phyloP scores from a whole-genome alignment of 2,113 vertebrate species.

The Maylandia zebra region DNA sequence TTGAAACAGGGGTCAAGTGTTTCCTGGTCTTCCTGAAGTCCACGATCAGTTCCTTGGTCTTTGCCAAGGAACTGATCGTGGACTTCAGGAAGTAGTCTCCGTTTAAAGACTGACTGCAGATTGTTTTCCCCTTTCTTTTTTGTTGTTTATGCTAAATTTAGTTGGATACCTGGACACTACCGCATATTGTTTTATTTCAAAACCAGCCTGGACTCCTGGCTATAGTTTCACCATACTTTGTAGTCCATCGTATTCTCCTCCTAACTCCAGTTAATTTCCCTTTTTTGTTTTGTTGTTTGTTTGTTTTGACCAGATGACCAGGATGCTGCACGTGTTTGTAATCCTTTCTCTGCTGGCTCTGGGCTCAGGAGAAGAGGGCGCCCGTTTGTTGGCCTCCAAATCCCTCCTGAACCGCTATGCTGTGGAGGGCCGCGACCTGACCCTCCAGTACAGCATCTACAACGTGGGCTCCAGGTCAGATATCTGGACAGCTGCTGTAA shows the following conservation, averaged over 20 bases:
- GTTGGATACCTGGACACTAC: not conserved
- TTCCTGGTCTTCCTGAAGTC: no score
- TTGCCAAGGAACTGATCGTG: no score
- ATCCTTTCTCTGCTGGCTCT: conserved; percentile 62
- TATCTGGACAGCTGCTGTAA: rapidly evolving
- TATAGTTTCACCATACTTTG: not conserved
- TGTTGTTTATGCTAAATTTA: not conserved
- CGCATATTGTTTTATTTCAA: not conserved
- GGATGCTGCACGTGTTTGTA: conserved; percentile 35
- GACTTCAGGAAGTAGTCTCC: rapidly evolving
- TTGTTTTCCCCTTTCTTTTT: not conserved
- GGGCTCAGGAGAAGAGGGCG: conserved; percentile 80
- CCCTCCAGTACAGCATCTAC: conserved; percentile 95
- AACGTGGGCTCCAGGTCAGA: conserved; percentile 91
- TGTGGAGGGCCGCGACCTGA: conserved; percentile 91
- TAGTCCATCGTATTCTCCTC: not conserved
- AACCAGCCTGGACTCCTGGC: not conserved
- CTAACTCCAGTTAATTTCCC: not conserved
- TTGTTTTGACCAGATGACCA: conserved; percentile 74
- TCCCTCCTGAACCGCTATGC: conserved; percentile 89
- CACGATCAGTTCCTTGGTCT: no score
- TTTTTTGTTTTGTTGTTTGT: not conserved
- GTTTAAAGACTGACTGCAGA: not conserved
- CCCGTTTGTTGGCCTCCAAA: conserved; percentile 89
- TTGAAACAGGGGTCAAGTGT: no score